Evolutionary conservation across 2,797 vertebrate genomes (phyloP).

Genomic region (Pseudotriccus pelzelni): DNA sequence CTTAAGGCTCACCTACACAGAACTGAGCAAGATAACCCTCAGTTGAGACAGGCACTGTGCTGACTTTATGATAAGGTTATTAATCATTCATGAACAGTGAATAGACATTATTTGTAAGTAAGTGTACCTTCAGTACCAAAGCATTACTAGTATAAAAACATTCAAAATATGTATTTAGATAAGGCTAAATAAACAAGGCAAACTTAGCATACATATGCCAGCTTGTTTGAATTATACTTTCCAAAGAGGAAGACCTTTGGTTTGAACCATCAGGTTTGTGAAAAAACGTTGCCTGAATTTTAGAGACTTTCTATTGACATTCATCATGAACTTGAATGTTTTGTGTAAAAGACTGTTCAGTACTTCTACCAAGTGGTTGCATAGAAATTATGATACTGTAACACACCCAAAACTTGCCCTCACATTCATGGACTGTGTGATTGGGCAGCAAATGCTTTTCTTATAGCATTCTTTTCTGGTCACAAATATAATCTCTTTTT

Average conservation of each 20-base stretch:
- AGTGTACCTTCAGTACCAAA: neutral
- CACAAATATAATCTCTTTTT: neutral
- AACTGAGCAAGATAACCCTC: neutral
- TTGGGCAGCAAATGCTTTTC: slow-evolving; percentile 15
- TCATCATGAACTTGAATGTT: neutral
- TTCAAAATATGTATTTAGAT: slow-evolving; percentile 7
- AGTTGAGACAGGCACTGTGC: neutral
- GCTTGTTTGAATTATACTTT: neutral
- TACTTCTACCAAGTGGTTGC: neutral
- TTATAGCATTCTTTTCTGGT: neutral
- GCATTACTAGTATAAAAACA: neutral
- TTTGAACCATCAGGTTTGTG: neutral
- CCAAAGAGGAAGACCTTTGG: neutral
- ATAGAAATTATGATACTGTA: neutral
- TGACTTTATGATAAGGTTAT: neutral
- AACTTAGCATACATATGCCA: neutral
- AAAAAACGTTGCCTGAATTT: neutral
- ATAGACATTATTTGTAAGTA: neutral
- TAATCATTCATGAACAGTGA: slow-evolving; percentile 14
- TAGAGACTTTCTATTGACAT: neutral
- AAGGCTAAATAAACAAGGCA: neutral
- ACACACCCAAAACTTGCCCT: slow-evolving; percentile 6
- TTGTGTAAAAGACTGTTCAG: neutral
- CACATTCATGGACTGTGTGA: neutral
- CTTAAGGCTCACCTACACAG: neutral